Percentiles rank a stretch among this genome's conserved stretches.
Conservation (phyloP, 1,140 invertebrate species). For the Pemphigus obesinymphae region DNA sequence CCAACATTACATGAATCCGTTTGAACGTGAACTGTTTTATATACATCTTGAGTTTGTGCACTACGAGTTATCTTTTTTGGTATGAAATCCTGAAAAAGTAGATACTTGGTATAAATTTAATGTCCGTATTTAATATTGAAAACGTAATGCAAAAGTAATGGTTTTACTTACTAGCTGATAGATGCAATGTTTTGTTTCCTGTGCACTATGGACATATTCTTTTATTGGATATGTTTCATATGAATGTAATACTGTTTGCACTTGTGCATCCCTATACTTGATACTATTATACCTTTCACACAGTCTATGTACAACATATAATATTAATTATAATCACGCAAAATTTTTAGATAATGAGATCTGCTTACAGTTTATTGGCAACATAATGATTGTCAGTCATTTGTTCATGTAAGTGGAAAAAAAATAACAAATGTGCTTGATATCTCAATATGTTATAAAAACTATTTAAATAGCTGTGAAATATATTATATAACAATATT, state of each 20-base stretch:
- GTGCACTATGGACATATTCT: too few species aligned
- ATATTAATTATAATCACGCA: neutral
- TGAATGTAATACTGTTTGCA: neutral
- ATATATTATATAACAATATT: too few species aligned
- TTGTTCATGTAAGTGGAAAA: slow-evolving; percentile 3
- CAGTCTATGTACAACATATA: neutral
- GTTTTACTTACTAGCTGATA: neutral
- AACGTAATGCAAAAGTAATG: too few species aligned
- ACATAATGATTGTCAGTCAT: neutral
- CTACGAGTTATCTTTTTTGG: neutral
- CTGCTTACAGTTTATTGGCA: neutral
- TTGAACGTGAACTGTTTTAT: neutral
- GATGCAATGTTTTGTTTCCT: neutral
- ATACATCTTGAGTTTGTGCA: neutral
- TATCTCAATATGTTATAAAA: slow-evolving; percentile 4
- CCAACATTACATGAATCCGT: neutral
- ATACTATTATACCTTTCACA: neutral
- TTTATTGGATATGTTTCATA: neutral
- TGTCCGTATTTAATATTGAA: neutral
- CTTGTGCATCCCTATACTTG: neutral
- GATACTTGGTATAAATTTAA: neutral
- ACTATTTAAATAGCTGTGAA: neutral
- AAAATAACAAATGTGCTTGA: neutral
- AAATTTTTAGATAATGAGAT: neutral
- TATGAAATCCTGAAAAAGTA: neutral